phyloP scores from a whole-genome alignment of 2,113 vertebrate species.

The Lasiurus cinereus region DNA sequence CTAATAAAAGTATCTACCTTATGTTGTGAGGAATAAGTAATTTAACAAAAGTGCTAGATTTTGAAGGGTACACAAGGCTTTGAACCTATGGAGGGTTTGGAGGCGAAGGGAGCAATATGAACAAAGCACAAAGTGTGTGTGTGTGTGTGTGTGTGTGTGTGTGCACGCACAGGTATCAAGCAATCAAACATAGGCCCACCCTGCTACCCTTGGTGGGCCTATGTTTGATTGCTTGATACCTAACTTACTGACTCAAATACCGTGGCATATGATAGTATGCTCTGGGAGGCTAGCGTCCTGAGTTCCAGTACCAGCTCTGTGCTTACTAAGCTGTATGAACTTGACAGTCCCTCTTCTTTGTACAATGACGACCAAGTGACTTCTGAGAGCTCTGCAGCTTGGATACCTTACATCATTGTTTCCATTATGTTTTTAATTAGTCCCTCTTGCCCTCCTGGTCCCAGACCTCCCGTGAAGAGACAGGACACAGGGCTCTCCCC shows the following conservation, averaged over 20 bases:
- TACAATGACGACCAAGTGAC: not conserved
- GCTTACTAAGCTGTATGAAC: not conserved
- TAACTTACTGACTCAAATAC: slow-evolving; percentile 5
- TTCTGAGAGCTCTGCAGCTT: not conserved
- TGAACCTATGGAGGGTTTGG: not conserved
- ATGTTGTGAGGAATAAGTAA: not conserved
- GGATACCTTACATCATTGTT: slow-evolving; percentile 47
- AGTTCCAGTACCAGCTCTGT: not conserved
- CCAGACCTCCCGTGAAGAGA: slow-evolving; percentile 73
- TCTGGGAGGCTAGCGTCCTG: not conserved
- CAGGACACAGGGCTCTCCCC: slow-evolving; percentile 77
- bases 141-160: fast-evolving
- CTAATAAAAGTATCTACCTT: not conserved
- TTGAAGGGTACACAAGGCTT: not conserved
- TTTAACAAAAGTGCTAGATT: not conserved
- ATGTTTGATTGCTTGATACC: not conserved
- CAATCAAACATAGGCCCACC: too few relatives aligned
- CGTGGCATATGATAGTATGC: not conserved
- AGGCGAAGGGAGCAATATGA: not conserved
- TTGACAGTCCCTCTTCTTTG: not conserved
- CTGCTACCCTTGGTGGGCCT: not conserved
- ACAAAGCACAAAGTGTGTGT: not conserved
- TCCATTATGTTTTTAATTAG: slow-evolving; percentile 60
- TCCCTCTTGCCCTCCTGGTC: not conserved
- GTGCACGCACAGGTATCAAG: too few relatives aligned